phyloP scores from a whole-genome alignment of 2,113 vertebrate genomes.

The Microcebus griseorufus region DNA sequence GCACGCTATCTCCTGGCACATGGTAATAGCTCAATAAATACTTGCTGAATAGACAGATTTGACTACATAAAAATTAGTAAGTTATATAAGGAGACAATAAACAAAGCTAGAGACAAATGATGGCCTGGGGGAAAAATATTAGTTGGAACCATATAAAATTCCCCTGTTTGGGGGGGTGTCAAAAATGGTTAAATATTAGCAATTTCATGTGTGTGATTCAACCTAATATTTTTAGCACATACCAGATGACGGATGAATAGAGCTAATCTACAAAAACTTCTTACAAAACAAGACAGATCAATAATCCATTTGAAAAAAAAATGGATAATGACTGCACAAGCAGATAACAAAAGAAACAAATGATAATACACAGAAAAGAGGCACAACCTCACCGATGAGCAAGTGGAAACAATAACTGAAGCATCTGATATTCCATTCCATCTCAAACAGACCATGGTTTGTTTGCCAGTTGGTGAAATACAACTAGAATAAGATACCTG shows the following conservation, averaged over 20 bases:
- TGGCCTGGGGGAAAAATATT: background rate
- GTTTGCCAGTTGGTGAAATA: background rate
- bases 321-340: background rate
- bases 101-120: too few relatives aligned
- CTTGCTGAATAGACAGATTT: too few relatives aligned
- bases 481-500: background rate
- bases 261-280: background rate
- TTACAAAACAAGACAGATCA: background rate
- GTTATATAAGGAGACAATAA: too few relatives aligned
- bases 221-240: background rate
- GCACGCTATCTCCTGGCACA: too few relatives aligned
- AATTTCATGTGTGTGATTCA: background rate
- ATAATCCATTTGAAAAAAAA: background rate
- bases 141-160: background rate
- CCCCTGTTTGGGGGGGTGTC: too few relatives aligned
- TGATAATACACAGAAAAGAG: background rate
- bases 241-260: background rate
- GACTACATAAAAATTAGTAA: too few relatives aligned
- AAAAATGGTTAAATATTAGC: background rate
- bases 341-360: constrained; percentile 17
- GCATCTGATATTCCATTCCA: too few relatives aligned
- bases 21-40: too few relatives aligned
- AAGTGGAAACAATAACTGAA: background rate
- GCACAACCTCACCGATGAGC: background rate
- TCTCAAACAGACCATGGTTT: background rate